phyloP scores from a whole-genome alignment of 1,140 invertebrate genomes.

The Chymomyza costata region DNA sequence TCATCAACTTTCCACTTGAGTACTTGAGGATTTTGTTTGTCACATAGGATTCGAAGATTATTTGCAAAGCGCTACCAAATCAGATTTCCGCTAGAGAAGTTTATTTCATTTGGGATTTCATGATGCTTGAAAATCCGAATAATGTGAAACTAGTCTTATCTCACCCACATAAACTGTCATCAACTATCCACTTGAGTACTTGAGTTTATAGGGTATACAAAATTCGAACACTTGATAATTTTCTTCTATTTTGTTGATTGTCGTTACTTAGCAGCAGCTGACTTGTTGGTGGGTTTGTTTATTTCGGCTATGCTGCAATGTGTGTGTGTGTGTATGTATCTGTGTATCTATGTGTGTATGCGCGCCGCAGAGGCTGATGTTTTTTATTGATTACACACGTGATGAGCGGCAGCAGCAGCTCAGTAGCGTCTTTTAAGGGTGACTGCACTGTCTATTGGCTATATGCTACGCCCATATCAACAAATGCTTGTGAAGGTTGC shows the following conservation, averaged over 20 bases:
- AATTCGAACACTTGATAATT: too few species aligned
- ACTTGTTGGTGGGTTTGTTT: conserved; percentile 25
- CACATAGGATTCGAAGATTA: too few species aligned
- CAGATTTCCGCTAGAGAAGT: too few species aligned
- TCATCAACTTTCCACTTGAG: too few species aligned
- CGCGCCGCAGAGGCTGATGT: conserved; percentile 18
- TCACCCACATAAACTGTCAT: too few species aligned
- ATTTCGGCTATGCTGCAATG: conserved; percentile 23
- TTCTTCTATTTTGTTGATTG: not conserved
- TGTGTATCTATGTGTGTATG: conserved; percentile 2
- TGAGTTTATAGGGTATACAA: too few species aligned
- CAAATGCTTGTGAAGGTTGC: conserved; percentile 56
- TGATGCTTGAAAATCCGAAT: too few species aligned
- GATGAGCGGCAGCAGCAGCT: conserved; percentile 14
- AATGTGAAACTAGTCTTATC: too few species aligned
- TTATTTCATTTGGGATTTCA: too few species aligned
- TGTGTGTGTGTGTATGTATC: not conserved
- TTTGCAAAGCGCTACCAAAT: too few species aligned
- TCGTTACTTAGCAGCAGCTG: not conserved
- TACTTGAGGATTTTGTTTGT: too few species aligned
- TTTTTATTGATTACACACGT: conserved; percentile 64
- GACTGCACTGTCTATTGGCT: conserved; percentile 25
- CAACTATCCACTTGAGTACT: too few species aligned
- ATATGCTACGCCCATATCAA: conserved; percentile 10
- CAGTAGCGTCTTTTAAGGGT: conserved; percentile 31